These are phyloP conservation scores for Poecile atricapillus DNA, from an alignment of 2,113 vertebrate species.

Conservation along the genomic window DNA sequence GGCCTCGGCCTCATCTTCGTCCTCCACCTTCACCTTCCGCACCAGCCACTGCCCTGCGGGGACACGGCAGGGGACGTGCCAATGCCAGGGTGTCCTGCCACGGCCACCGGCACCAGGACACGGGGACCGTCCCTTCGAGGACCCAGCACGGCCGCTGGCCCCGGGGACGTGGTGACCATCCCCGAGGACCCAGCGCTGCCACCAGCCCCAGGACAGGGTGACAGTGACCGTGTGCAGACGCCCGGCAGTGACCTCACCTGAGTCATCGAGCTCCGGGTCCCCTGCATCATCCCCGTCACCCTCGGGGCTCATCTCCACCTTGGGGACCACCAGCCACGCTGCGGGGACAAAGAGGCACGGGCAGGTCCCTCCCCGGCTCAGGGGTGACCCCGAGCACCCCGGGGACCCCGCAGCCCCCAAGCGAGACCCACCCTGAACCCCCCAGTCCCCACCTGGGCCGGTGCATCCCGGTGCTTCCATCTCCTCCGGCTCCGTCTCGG, in stretches of 20 bases:
- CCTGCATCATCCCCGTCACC: background rate
- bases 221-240: background rate
- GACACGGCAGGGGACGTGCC: background rate
- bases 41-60: slow-evolving; percentile 65
- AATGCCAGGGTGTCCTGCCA: background rate
- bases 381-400: background rate
- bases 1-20: slow-evolving; percentile 46
- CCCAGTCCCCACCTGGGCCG: background rate
- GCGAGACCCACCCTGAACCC: background rate
- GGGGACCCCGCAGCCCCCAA: background rate
- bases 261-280: background rate
- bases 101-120: background rate
- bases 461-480: background rate
- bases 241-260: slow-evolving; percentile 38
- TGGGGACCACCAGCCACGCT: background rate
- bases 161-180: background rate
- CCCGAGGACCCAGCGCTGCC: background rate
- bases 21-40: slow-evolving; percentile 73
- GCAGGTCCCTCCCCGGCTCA: background rate
- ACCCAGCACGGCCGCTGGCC: background rate
- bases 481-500: background rate
- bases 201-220: background rate
- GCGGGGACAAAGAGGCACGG: background rate
- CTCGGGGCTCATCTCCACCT: background rate
- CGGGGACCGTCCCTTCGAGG: background rate